Percentiles rank a stretch among this genome's conserved stretches.
Conservation (phyloP, 64 coral and sea anemone genomes). For the Dendrophyllia cribrosa region DNA sequence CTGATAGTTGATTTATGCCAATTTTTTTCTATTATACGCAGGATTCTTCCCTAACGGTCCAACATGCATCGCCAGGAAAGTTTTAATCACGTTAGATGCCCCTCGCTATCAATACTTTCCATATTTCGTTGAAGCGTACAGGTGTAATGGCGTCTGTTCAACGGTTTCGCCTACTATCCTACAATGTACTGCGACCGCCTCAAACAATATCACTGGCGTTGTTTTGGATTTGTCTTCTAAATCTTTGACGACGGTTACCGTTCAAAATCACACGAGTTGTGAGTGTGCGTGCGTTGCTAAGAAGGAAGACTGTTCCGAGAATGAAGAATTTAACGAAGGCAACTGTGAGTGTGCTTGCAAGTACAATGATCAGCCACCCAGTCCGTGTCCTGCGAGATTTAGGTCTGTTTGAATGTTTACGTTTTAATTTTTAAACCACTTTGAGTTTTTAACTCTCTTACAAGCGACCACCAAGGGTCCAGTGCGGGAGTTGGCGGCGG, state of each 20-base stretch:
- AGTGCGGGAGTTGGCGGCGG: no score
- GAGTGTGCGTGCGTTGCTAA: slow-evolving; percentile 20
- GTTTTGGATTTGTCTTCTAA: not conserved
- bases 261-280: slow-evolving; percentile 58
- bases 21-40: not conserved
- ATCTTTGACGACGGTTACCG: not conserved
- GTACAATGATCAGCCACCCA: not conserved
- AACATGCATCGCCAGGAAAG: slow-evolving; percentile 3
- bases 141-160: slow-evolving; percentile 50
- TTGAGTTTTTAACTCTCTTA: no score
- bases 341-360: slow-evolving; percentile 12
- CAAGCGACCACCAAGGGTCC: no score
- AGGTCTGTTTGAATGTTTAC: not conserved
- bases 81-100: slow-evolving; percentile 20
- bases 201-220: not conserved
- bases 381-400: slow-evolving; percentile 9
- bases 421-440: no score
- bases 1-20: not conserved
- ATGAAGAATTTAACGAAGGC: not conserved
- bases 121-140: slow-evolving; percentile 52
- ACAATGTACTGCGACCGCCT: not conserved
- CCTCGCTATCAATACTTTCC: slow-evolving; percentile 55
- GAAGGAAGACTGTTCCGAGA: slow-evolving; percentile 19
- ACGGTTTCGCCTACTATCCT: slow-evolving; percentile 4
- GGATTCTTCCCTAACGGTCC: not conserved